Conservation (phyloP, 2,113 vertebrate genomes). For the Carassius carassius region DNA sequence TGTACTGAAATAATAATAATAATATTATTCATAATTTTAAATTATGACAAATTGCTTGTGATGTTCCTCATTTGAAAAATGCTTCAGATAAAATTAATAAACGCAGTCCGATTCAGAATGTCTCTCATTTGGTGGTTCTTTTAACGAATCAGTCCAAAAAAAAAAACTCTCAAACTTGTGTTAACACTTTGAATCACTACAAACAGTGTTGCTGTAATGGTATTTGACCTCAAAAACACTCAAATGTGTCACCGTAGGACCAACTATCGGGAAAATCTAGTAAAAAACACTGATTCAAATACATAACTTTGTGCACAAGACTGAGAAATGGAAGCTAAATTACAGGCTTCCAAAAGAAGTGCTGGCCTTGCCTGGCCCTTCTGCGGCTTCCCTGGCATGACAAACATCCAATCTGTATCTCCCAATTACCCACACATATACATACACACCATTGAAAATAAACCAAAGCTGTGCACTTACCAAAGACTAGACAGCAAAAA, state of each 20-base stretch:
- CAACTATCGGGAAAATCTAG: not conserved
- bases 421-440: conserved; percentile 50
- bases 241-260: not conserved
- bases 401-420: conserved; percentile 48
- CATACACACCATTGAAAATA: conserved; percentile 46
- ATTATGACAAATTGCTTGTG: not conserved
- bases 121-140: not conserved
- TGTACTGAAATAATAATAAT: no score
- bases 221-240: not conserved
- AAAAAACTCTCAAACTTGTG: no score
- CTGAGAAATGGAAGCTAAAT: conserved; percentile 58
- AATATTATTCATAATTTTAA: no score
- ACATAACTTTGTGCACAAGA: conserved; percentile 33
- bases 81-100: not conserved
- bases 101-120: not conserved
- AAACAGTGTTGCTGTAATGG: no score
- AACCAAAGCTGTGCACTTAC: not conserved
- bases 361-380: conserved; percentile 27
- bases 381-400: conserved; percentile 45
- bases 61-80: not conserved
- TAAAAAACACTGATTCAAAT: not conserved
- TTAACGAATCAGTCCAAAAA: not conserved
- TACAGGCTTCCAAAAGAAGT: conserved; percentile 49
- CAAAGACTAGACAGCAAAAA: not conserved
- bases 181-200: not conserved